Evolutionary conservation across 2,797 vertebrate genomes (phyloP).

Genomic region (Strix occidentalis): DNA sequence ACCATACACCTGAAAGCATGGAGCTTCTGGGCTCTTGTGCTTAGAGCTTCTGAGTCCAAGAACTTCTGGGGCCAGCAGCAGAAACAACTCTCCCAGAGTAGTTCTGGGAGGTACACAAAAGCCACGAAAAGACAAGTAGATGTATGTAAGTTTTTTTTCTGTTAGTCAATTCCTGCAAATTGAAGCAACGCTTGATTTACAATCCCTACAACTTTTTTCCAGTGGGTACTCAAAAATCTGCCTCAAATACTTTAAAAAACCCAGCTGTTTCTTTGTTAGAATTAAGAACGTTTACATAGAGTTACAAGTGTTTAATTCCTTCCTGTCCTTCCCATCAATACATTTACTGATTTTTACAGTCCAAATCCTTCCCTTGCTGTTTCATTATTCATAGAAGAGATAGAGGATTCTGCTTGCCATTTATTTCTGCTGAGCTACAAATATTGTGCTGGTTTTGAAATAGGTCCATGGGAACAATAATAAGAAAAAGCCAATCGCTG

Average conservation of each 20-base stretch:
- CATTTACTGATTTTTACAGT: slow-evolving; percentile 39
- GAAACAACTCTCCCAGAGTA: not conserved
- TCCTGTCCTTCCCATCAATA: slow-evolving; percentile 25
- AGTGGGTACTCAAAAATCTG: not conserved
- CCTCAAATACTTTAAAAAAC: not conserved
- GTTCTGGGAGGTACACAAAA: not conserved
- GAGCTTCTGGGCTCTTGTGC: not conserved
- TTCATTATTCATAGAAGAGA: slow-evolving; percentile 68
- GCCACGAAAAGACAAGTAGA: not conserved
- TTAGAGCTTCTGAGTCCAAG: not conserved
- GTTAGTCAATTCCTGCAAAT: not conserved
- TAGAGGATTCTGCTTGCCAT: slow-evolving; percentile 14
- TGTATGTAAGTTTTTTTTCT: not conserved
- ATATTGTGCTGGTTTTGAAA: slow-evolving; percentile 50
- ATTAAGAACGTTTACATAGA: not conserved
- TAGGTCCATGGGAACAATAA: slow-evolving; percentile 63
- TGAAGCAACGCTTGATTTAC: not conserved
- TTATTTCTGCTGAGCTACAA: slow-evolving; percentile 63
- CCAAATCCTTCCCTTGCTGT: slow-evolving; percentile 40
- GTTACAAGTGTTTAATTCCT: not conserved
- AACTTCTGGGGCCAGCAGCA: not conserved
- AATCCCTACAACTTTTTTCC: not conserved
- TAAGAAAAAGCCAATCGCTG: slow-evolving; percentile 27
- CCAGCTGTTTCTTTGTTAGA: not conserved
- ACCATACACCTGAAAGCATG: not conserved